These are phyloP conservation scores for Hirtodrosophila cameraria DNA, from an alignment of 2,888 invertebrate species.

Conservation along the genomic window DNA sequence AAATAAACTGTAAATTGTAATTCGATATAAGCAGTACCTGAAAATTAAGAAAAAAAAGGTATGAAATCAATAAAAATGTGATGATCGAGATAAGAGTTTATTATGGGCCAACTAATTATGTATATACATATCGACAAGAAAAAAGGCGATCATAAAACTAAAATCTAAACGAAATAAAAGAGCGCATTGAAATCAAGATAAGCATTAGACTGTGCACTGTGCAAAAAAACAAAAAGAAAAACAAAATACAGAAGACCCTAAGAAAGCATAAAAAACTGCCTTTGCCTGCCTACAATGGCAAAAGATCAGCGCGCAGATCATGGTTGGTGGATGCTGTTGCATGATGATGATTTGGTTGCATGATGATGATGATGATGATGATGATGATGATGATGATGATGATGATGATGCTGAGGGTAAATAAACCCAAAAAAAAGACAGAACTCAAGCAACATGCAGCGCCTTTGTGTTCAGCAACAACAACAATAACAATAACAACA, in stretches of 20 bases:
- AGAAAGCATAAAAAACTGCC: conserved; percentile 21
- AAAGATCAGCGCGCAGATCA: conserved; percentile 61
- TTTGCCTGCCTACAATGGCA: conserved; percentile 47
- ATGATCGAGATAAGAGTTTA: conserved; percentile 10
- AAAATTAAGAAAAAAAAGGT: conserved; percentile 7
- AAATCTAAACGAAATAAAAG: conserved; percentile 16
- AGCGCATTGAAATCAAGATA: conserved; percentile 54
- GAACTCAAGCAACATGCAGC: conserved; percentile 54
- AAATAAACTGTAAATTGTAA: conserved; percentile 38
- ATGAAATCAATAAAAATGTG: conserved; percentile 51
- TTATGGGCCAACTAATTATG: conserved; percentile 36
- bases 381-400: conserved; percentile 21
- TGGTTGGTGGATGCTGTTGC: conserved; percentile 33
- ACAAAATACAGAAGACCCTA: conserved; percentile 25
- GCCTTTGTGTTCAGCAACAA: conserved; percentile 48
- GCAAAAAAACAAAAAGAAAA: conserved; percentile 45
- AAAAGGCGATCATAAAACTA: conserved; percentile 23
- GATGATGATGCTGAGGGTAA: conserved; percentile 56
- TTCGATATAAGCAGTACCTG: conserved; percentile 14
- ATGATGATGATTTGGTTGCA: conserved; percentile 14
- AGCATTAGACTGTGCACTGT: conserved; percentile 57
- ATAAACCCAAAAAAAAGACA: conserved; percentile 56
- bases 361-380: conserved; percentile 22
- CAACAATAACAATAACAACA: conserved; percentile 40
- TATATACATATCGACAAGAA: conserved; percentile 15